These are phyloP conservation scores for Heterodera carotae DNA, from an alignment of 1,140 invertebrate genomes.

Conservation along the genomic window DNA sequence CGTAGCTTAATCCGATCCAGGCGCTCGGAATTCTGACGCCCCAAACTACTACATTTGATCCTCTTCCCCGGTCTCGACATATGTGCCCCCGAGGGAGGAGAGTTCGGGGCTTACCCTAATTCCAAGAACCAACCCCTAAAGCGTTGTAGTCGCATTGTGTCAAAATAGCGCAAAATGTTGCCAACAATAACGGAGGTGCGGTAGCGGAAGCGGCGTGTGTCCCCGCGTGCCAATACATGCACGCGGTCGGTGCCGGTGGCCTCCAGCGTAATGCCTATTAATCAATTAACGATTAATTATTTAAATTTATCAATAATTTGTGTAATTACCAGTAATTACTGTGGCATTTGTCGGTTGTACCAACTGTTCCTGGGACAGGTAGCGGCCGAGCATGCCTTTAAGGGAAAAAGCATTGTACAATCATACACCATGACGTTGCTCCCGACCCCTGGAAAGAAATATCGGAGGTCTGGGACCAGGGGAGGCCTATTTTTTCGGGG, in stretches of 20 bases:
- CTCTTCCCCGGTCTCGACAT: too few species aligned
- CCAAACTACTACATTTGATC: too few species aligned
- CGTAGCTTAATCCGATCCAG: too few species aligned
- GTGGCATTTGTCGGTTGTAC: constrained; percentile 65
- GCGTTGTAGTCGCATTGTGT: constrained; percentile 63
- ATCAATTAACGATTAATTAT: background rate
- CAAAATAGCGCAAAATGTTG: constrained; percentile 65
- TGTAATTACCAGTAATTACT: constrained; percentile 54
- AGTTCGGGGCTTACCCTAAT: too few species aligned
- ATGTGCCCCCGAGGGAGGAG: too few species aligned
- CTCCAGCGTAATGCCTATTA: constrained; percentile 58
- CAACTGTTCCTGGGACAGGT: constrained; percentile 60
- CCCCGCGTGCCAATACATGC: constrained; percentile 61
- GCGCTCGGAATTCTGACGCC: too few species aligned
- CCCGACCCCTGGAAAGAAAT: too few species aligned
- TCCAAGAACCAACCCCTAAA: constrained; percentile 64
- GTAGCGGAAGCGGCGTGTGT: constrained; percentile 64
- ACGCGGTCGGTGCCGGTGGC: constrained; percentile 64
- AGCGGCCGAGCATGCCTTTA: constrained; percentile 58
- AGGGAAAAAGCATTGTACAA: too few species aligned
- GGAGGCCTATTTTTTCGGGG: too few species aligned
- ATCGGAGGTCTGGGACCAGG: too few species aligned
- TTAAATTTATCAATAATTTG: too few species aligned
- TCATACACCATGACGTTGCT: too few species aligned
- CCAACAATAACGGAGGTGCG: constrained; percentile 63